Evolutionary conservation across 2,113 vertebrate genomes (phyloP).

Genomic region (Scopus umbretta): DNA sequence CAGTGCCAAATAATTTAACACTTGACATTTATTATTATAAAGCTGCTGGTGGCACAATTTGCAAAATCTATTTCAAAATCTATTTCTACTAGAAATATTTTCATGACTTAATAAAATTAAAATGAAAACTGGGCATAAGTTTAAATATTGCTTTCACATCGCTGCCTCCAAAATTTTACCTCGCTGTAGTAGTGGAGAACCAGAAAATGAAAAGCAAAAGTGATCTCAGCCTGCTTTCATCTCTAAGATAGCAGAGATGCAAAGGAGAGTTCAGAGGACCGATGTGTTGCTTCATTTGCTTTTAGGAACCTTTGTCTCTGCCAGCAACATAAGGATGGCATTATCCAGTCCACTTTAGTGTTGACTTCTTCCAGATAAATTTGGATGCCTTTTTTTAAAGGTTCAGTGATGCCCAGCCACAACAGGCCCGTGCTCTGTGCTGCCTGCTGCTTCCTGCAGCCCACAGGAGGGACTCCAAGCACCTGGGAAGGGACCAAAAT

Average conservation of each 20-base stretch:
- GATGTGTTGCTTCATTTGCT: background rate
- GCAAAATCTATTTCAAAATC: background rate
- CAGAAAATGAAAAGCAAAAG: background rate
- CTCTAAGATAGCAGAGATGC: background rate
- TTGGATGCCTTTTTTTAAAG: background rate
- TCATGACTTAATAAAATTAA: background rate
- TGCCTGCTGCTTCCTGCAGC: background rate
- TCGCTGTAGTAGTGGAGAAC: background rate
- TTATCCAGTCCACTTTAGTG: background rate
- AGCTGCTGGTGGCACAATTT: background rate
- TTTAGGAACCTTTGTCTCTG: background rate
- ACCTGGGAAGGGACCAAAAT: rapidly evolving
- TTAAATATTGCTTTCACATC: background rate
- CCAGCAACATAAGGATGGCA: background rate
- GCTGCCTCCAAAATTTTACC: background rate
- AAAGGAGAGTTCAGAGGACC: background rate
- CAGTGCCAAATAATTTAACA: background rate
- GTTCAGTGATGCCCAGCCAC: rapidly evolving
- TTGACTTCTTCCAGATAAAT: background rate
- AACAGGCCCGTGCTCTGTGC: rapidly evolving
- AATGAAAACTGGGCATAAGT: background rate
- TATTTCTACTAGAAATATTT: background rate
- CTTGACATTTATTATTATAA: background rate
- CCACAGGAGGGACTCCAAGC: rapidly evolving
- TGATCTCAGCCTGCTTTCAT: background rate